Evolutionary conservation across 2,888 invertebrate species (phyloP), one percentile per base, ranked within the genome.

Genomic region (Cephus pulcher): DNA sequence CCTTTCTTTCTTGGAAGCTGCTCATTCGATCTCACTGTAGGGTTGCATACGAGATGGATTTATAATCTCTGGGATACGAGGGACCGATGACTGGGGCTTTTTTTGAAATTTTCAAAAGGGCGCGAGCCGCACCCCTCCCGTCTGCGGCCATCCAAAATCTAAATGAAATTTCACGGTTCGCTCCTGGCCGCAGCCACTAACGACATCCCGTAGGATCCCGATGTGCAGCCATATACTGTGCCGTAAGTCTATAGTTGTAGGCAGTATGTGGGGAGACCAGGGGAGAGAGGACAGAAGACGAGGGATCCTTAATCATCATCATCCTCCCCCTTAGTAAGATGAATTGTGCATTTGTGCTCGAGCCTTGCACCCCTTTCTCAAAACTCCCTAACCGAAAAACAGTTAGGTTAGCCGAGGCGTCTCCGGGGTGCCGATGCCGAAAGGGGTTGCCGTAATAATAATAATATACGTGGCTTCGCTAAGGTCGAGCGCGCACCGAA

Each of bases 261-360:
- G 15, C 40, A 23, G 40, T 40, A 23, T 23, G 6, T 6, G 15
- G 40, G 70, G 71, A 40, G 32, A n/a, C 12, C 37, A 77, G 79
- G 79, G 80, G 70, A 35, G 40, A 40, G 40, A 40, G 37, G 37
- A 40, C 1, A 40, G 40, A 35, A 78, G 80, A 81, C 79, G 79
- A 81, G 84, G 84, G 85, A 86, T 86, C 86, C 86, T 87, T 88
- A 87, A 87, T 87, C 87, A 87, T 87, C 87, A 88, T 87, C 83
- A 80, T 82, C 83, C 83, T 82, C 83, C 82, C 81, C 83, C 81
- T 81, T 75, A 56, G 71, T 69, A 83, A 85, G 84, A 85, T 84
- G 84, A 86, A 86, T 86, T 82, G 85, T 84, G 83, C 83, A 84
- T 86, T 87, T 85, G 84, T 84, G 81, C 82, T 77, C 78, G 75